These are phyloP conservation scores for Pygmarrhopalites habei DNA, from an alignment of 1,140 invertebrate genomes.

Conservation along the genomic window DNA sequence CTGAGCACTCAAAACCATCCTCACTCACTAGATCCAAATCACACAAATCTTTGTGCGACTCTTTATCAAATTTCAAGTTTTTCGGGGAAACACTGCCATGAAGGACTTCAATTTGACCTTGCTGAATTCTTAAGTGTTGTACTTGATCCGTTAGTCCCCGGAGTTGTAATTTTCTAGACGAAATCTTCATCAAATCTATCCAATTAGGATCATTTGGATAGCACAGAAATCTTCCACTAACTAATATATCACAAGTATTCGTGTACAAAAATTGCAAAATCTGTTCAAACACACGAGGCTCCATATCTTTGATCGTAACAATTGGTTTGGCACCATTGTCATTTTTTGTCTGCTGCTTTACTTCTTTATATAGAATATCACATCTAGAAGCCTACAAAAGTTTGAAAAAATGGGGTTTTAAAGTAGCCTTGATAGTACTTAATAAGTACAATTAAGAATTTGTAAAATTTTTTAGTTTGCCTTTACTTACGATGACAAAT, in stretches of 20 bases:
- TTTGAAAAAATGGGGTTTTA: constrained; percentile 62
- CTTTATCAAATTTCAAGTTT: background rate
- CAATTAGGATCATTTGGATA: constrained; percentile 43
- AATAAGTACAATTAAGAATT: too few species aligned
- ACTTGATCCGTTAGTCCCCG: constrained; percentile 29
- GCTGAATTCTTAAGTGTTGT: too few species aligned
- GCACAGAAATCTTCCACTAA: constrained; percentile 44
- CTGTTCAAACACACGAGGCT: constrained; percentile 57
- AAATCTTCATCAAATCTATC: constrained; percentile 50
- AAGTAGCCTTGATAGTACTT: too few species aligned
- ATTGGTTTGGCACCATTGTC: constrained; percentile 1
- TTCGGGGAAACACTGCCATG: background rate
- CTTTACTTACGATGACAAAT: too few species aligned
- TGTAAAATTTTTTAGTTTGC: too few species aligned
- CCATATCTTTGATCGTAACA: constrained; percentile 48
- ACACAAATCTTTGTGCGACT: constrained; percentile 46
- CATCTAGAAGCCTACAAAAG: constrained; percentile 58
- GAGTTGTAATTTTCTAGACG: constrained; percentile 45
- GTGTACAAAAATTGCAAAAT: constrained; percentile 60
- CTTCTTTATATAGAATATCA: constrained; percentile 3
- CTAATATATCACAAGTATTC: constrained; percentile 55
- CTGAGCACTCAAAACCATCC: constrained; percentile 53
- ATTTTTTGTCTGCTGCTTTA: constrained; percentile 9
- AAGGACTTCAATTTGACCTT: too few species aligned
- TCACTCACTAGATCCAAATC: constrained; percentile 55